A percentile compares a stretch with the other conserved stretches of the same genome.
Evolutionary conservation across 1,140 invertebrate species (phyloP).

Genomic region (Tigriopus japonicus): DNA sequence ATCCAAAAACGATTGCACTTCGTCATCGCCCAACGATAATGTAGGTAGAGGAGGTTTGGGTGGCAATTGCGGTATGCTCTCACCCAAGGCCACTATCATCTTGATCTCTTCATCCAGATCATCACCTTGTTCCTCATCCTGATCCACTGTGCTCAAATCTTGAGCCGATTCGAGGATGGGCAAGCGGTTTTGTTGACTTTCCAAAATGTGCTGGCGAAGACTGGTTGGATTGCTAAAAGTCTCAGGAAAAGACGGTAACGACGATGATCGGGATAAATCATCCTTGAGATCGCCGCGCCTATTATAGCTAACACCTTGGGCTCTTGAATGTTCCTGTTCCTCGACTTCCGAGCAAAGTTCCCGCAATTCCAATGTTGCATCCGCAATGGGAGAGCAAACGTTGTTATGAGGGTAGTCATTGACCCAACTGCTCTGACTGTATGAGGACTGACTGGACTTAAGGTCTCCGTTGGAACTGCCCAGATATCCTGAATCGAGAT

Average conservation of each 20-base stretch:
- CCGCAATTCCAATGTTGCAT: not conserved
- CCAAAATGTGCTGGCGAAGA: too few relatives aligned
- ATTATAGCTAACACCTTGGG: too few relatives aligned
- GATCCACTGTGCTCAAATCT: not conserved
- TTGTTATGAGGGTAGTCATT: too few relatives aligned
- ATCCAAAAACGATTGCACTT: too few relatives aligned
- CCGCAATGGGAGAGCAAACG: not conserved
- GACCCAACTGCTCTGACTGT: not conserved
- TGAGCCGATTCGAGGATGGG: not conserved
- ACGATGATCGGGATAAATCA: too few relatives aligned
- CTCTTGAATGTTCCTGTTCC: too few relatives aligned
- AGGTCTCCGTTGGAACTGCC: not conserved
- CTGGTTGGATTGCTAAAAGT: not conserved
- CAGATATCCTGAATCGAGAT: constrained; percentile 6
- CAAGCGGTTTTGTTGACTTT: not conserved
- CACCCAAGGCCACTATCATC: constrained; percentile 7
- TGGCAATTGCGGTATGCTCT: not conserved
- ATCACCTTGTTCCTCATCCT: not conserved
- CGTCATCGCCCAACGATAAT: too few relatives aligned
- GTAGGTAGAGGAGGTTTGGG: too few relatives aligned
- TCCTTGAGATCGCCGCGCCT: too few relatives aligned
- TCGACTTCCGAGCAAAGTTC: not conserved
- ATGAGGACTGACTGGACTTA: not conserved
- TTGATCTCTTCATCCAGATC: constrained; percentile 14
- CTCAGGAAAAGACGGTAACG: constrained; percentile 3